A percentile compares a stretch with the other conserved stretches of the same genome.
Evolutionary conservation across 2,113 vertebrate genomes (phyloP).

Genomic region (Sigmodon hispidus): DNA sequence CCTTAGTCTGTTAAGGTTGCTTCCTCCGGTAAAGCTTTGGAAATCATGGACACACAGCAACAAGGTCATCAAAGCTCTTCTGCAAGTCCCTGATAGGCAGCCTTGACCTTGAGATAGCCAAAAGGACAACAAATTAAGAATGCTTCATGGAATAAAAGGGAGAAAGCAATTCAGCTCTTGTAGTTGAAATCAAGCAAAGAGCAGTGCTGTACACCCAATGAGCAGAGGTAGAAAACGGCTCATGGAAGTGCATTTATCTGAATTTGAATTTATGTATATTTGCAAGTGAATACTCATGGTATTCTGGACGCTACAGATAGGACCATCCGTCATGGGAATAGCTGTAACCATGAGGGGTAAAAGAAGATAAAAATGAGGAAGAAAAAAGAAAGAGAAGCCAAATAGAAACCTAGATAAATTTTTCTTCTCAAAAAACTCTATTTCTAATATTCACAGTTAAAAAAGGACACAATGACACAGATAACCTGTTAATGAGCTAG

Average conservation of each 20-base stretch:
- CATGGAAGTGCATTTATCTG: constrained; percentile 49
- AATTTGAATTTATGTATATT: constrained; percentile 55
- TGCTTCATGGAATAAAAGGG: background rate
- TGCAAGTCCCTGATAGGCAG: background rate
- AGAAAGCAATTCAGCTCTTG: constrained; percentile 5
- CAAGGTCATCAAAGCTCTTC: constrained; percentile 31
- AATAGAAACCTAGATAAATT: constrained; percentile 46
- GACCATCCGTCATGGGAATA: constrained; percentile 60
- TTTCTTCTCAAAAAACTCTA: constrained; percentile 39
- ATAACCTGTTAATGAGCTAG: constrained; percentile 63
- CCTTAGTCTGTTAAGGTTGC: background rate
- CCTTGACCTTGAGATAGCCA: constrained; percentile 31
- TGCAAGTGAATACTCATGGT: constrained; percentile 64
- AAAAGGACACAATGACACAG: constrained; percentile 65
- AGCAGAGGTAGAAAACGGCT: background rate
- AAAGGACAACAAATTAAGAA: constrained; percentile 18
- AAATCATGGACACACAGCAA: background rate
- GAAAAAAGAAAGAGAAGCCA: constrained; percentile 11
- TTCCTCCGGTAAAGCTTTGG: background rate
- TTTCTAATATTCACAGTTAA: background rate
- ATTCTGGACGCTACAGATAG: constrained; percentile 69
- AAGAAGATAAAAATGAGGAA: constrained; percentile 48
- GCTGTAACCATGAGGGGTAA: background rate
- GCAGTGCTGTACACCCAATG: background rate
- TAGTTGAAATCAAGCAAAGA: background rate